These are phyloP conservation scores for Euzophera pinguis DNA, from an alignment of 2,888 invertebrate species.

Conservation along the genomic window DNA sequence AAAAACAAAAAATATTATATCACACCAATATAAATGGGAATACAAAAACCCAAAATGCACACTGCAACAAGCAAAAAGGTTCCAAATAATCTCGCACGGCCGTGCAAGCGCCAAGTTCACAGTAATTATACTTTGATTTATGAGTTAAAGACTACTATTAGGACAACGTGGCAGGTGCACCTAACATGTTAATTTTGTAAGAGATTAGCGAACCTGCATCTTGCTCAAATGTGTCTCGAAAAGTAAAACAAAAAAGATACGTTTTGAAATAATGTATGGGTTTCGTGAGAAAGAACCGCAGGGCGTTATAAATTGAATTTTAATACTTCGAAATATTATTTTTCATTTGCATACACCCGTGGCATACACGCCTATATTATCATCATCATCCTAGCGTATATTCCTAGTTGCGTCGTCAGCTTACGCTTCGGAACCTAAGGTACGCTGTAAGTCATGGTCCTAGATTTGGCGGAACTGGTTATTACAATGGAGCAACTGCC, in stretches of 20 bases:
- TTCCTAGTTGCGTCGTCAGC: no score
- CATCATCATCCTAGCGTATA: no score
- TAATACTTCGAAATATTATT: neutral
- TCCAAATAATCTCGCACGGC: slow-evolving; percentile 23
- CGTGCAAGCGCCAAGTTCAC: slow-evolving; percentile 24
- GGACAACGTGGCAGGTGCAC: slow-evolving; percentile 32
- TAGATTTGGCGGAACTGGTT: no score
- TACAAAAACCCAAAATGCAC: slow-evolving; percentile 9
- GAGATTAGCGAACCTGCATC: slow-evolving; percentile 9
- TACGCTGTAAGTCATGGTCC: no score
- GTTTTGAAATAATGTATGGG: neutral
- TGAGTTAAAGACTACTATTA: slow-evolving; percentile 45
- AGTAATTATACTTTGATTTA: slow-evolving; percentile 63
- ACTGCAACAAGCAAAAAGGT: slow-evolving; percentile 17
- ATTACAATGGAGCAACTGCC: no score
- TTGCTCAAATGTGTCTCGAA: neutral
- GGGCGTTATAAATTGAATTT: neutral
- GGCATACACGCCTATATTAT: no score
- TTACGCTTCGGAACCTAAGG: no score
- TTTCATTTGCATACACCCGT: neutral
- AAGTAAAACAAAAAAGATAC: neutral
- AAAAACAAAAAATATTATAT: neutral
- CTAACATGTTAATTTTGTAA: slow-evolving; percentile 53
- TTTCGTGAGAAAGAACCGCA: neutral
- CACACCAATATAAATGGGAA: slow-evolving; percentile 4